phyloP scores from a whole-genome alignment of 2,797 vertebrate species.

The Vultur gryphus region DNA sequence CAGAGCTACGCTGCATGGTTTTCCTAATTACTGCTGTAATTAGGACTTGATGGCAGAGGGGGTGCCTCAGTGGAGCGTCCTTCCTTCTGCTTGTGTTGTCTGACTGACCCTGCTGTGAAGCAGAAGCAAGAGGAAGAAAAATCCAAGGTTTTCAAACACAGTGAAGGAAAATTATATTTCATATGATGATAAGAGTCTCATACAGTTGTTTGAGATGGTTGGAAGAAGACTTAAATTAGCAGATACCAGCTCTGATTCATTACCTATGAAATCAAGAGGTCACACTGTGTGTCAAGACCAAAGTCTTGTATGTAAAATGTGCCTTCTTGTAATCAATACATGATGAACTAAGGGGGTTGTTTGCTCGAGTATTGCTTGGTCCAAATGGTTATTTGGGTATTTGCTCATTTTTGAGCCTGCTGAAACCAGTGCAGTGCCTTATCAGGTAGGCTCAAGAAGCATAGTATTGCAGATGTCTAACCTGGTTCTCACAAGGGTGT shows the following conservation, averaged over 20 bases:
- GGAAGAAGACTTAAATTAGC: not conserved
- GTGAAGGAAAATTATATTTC: not conserved
- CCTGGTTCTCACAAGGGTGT: not conserved
- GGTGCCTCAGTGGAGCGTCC: not conserved
- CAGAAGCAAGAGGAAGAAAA: not conserved
- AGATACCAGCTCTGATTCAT: not conserved
- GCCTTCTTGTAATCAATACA: not conserved
- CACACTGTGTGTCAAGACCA: not conserved
- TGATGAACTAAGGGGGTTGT: not conserved
- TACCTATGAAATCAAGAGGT: not conserved
- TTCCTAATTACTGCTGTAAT: not conserved
- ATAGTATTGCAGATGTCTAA: not conserved
- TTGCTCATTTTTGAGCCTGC: slow-evolving; percentile 16
- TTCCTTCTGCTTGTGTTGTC: not conserved
- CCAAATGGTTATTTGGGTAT: not conserved
- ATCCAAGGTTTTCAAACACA: not conserved
- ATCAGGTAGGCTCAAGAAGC: not conserved
- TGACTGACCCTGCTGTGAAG: not conserved
- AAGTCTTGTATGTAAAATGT: not conserved
- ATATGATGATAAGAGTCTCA: not conserved
- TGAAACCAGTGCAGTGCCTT: not conserved
- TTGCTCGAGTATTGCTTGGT: not conserved
- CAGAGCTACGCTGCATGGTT: not conserved
- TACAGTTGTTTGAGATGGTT: not conserved
- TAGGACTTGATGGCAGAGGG: not conserved